A percentile compares a stretch with the other conserved stretches of the same genome.
These are phyloP conservation scores for Dexiosoma caninum DNA, from an alignment of 2,888 invertebrate genomes.

Conservation along the genomic window DNA sequence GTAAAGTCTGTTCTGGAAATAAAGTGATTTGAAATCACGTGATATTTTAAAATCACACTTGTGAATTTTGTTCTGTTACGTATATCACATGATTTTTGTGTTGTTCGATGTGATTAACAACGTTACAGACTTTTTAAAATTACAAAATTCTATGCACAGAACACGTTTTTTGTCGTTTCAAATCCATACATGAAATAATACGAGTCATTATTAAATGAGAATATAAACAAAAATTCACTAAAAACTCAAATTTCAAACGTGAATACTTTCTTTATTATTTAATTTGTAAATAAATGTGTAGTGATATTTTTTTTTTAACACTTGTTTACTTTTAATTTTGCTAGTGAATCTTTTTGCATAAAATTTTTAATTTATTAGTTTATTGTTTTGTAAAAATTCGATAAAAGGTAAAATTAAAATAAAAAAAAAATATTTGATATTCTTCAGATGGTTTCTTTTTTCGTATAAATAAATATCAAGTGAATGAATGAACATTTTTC, in stretches of 20 bases:
- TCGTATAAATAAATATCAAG: neutral
- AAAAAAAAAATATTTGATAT: neutral
- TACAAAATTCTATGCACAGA: no score
- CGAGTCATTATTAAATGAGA: constrained; percentile 15
- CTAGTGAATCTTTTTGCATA: neutral
- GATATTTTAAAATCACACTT: no score
- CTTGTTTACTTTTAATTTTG: constrained; percentile 32
- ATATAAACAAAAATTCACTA: constrained; percentile 9
- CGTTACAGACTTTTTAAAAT: no score
- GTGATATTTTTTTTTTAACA: no score
- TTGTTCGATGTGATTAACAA: no score
- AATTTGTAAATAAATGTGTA: constrained; percentile 3
- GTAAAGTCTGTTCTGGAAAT: no score
- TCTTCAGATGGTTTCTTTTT: neutral
- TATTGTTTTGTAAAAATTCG: constrained; percentile 12
- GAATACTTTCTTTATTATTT: neutral
- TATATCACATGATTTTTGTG: no score
- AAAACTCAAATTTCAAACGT: neutral
- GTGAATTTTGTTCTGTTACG: no score
- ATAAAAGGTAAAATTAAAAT: constrained; percentile 12
- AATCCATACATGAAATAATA: neutral
- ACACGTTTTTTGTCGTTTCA: no score
- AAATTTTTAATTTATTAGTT: constrained; percentile 8
- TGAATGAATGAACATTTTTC: constrained; percentile 1
- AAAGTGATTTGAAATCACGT: no score